Conservation (phyloP, 2,888 invertebrate genomes). For the Macrophya alboannulata region DNA sequence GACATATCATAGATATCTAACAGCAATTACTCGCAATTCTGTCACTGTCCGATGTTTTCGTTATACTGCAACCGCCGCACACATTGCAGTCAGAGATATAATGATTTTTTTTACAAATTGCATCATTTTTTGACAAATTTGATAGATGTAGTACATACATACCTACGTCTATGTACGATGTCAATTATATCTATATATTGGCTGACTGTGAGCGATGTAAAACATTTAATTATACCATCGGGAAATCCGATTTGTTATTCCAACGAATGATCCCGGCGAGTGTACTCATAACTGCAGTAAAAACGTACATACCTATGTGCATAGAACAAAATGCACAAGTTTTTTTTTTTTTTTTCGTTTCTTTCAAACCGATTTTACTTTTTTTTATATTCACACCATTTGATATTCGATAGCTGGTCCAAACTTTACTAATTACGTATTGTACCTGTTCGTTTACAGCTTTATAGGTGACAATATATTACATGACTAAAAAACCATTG, state of each 20-base stretch:
- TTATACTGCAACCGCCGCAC: not conserved
- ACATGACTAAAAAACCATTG: not conserved
- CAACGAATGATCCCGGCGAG: not conserved
- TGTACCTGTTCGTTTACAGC: not conserved
- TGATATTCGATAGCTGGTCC: not conserved
- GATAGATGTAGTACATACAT: not conserved
- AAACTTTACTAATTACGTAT: not conserved
- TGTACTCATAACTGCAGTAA: not conserved
- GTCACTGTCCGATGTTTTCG: not conserved
- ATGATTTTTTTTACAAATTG: not conserved
- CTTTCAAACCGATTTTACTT: not conserved
- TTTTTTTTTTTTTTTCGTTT: not conserved
- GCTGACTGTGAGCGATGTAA: slow-evolving; percentile 10
- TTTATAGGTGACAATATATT: not conserved
- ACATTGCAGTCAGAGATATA: not conserved
- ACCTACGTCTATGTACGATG: not conserved
- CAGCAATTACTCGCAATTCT: not conserved
- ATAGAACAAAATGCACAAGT: not conserved
- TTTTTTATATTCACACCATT: not conserved
- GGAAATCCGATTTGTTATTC: slow-evolving; percentile 11
- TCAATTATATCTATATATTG: not conserved
- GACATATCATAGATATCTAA: not conserved
- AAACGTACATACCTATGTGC: not conserved
- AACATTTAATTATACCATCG: not conserved
- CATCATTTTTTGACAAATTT: not conserved